Evolutionary conservation across 37 sponge, comb jelly and placozoan species (phyloP).

Genomic region (Haliclona indistincta): DNA sequence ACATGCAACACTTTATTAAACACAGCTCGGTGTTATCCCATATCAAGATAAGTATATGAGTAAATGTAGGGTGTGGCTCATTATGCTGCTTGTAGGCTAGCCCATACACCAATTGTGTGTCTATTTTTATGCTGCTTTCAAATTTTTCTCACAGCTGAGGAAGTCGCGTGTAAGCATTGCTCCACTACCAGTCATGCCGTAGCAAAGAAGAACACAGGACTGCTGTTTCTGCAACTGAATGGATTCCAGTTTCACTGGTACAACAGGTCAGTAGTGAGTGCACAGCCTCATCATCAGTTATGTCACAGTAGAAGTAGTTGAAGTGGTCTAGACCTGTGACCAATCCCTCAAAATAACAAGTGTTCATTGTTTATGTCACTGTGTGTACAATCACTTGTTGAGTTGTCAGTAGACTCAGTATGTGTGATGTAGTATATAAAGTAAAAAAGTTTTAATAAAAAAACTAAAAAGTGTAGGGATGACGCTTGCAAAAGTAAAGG

Average conservation of each 20-base stretch:
- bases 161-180: neutral
- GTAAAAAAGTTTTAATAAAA: too few species aligned
- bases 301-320: neutral
- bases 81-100: neutral
- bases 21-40: too few species aligned
- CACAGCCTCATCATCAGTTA: neutral
- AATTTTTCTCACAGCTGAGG: too few species aligned
- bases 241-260: conserved; percentile 81
- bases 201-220: conserved; percentile 6
- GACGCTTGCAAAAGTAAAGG: too few species aligned
- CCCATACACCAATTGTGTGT: neutral
- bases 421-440: conserved; percentile 2
- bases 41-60: too few species aligned
- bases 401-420: too few species aligned
- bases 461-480: too few species aligned
- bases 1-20: too few species aligned
- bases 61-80: too few species aligned
- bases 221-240: conserved; percentile 50
- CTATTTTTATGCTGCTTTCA: neutral
- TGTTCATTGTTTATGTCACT: conserved; percentile 7
- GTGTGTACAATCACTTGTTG: conserved; percentile 12
- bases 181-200: neutral
- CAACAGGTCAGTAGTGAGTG: conserved; percentile 48
- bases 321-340: neutral
- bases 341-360: neutral